Conservation (phyloP, 2,797 vertebrate species). For the Macropodus opercularis region DNA sequence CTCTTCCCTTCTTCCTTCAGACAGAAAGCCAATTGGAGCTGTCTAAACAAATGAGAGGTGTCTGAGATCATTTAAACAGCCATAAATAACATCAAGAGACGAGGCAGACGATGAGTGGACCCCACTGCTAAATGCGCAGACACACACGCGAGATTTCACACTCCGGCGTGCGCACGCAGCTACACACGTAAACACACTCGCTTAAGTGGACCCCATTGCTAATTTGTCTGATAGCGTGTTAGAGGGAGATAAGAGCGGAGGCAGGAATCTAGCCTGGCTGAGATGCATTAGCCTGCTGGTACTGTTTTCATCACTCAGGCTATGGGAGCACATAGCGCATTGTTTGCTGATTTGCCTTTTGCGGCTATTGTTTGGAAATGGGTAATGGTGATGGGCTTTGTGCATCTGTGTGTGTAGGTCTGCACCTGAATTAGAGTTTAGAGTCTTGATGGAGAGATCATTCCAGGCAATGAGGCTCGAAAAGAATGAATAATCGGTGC, state of each 20-base stretch:
- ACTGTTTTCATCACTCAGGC: slow-evolving; percentile 66
- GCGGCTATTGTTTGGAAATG: slow-evolving; percentile 53
- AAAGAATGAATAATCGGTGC: slow-evolving; percentile 43
- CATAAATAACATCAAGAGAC: slow-evolving; percentile 77
- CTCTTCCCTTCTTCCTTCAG: slow-evolving; percentile 44
- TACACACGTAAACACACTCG: slow-evolving; percentile 9
- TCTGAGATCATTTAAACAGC: slow-evolving; percentile 76
- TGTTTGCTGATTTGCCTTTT: slow-evolving; percentile 72
- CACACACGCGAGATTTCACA: slow-evolving; percentile 29
- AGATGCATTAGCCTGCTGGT: slow-evolving; percentile 64
- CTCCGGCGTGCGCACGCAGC: not conserved
- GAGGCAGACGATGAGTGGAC: slow-evolving; percentile 64
- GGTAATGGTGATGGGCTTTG: slow-evolving; percentile 44
- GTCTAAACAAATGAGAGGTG: slow-evolving; percentile 79
- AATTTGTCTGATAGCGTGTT: slow-evolving; percentile 79
- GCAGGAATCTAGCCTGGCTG: slow-evolving; percentile 65
- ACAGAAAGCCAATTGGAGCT: slow-evolving; percentile 75
- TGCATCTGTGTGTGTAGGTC: slow-evolving; percentile 9
- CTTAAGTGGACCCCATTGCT: slow-evolving; percentile 71
- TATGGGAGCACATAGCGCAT: slow-evolving; percentile 39
- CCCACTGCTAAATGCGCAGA: slow-evolving; percentile 39
- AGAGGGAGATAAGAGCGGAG: slow-evolving; percentile 69
- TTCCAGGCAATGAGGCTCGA: slow-evolving; percentile 52
- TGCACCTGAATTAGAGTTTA: slow-evolving; percentile 31
- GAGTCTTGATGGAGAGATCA: slow-evolving; percentile 60